These are phyloP conservation scores for Chauna torquata DNA, from an alignment of 2,113 vertebrate genomes.

Conservation along the genomic window DNA sequence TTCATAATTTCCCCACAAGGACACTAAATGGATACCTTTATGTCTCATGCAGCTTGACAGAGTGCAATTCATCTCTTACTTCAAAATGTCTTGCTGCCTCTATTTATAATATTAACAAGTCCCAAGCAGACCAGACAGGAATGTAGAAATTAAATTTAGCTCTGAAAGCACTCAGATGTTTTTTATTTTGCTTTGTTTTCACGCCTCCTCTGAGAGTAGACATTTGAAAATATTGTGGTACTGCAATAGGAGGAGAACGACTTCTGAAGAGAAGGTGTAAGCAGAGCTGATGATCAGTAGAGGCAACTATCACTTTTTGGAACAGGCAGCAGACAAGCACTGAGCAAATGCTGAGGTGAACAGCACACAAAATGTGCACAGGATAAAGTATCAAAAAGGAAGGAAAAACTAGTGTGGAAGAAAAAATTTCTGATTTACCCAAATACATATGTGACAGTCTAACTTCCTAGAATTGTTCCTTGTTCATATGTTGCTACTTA, in stretches of 20 bases:
- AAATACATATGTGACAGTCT: not conserved
- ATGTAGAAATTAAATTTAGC: not conserved
- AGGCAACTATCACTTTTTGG: not conserved
- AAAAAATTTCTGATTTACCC: not conserved
- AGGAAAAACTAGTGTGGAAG: not conserved
- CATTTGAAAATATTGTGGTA: not conserved
- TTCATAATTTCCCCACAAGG: not conserved
- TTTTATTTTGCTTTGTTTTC: not conserved
- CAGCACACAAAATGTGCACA: not conserved
- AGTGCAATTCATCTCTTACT: not conserved
- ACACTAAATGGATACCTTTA: not conserved
- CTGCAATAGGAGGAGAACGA: not conserved
- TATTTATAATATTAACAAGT: constrained; percentile 25
- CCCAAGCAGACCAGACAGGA: not conserved
- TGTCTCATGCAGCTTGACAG: not conserved
- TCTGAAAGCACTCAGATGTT: not conserved
- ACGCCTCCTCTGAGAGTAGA: not conserved
- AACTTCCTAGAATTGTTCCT: not conserved
- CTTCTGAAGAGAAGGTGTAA: not conserved
- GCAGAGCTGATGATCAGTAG: not conserved
- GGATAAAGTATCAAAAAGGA: not conserved
- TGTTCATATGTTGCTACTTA: not conserved
- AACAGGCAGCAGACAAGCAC: not conserved
- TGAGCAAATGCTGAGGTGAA: not conserved
- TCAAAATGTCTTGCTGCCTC: not conserved